Base-by-base conservation (phyloP, 2,113 vertebrate species). In the Hydropotes inermis region DNA sequence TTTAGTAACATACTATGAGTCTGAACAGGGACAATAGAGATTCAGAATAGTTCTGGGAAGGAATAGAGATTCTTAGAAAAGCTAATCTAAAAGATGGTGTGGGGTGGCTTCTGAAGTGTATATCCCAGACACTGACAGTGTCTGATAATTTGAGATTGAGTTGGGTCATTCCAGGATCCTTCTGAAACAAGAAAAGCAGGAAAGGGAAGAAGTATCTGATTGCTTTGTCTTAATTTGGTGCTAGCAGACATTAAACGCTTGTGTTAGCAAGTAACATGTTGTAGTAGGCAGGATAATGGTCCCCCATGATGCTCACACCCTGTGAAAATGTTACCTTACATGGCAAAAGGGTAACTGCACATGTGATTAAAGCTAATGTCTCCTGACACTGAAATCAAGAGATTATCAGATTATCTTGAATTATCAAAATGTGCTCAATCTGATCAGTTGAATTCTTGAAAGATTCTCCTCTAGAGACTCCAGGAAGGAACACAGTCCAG, bases 221-320 rank as follows among this genome's bases (percentile, higher is more conserved):
- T 17, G 30, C 67, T 89, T 79, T 58, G 55, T 30, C 5, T 87
- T 55, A 14, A 8, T 64, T 58, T 79, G 55, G 16, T 93, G 55
- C 16, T 43, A 43, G 16, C 4, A 52, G 33, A 79, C 2, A 39
- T 19, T 28, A 90, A 79, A 45, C 39, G 11, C 33, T 57, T 93
- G 25, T 79, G 52, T 87, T 25, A 60, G 25, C 43, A 33, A 16
- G 47, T 54, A 15, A 36, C 6, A 57, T 39, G 4, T 11, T 33
- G 25, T 54, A 25, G 27, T 58, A 55, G 13, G 17, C 25, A 92
- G 28, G 87, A 84, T 36, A 47, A 86, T 74, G 43, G 23, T 47
- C 7, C 4, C 19, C 7, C 8, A 33, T n/a, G 6, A 64, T 10
- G 58, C 1, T 27, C 39, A 55, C 10, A 4, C 3, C 6, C 33